phyloP scores from a whole-genome alignment of 2,888 invertebrate species.

The Andricus quercusramuli region DNA sequence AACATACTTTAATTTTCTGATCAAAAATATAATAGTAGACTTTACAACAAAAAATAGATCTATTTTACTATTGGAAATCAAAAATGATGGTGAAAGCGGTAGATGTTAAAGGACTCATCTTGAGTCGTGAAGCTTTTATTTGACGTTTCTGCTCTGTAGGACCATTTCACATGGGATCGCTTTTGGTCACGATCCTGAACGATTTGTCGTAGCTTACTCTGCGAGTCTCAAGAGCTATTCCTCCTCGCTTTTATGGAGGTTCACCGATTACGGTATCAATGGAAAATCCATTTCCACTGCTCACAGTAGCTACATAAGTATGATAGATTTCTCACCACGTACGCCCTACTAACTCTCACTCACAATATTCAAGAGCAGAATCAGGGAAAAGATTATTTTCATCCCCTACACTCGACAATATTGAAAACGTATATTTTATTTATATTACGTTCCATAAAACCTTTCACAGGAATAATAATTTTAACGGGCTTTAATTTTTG shows the following conservation, averaged over 20 bases:
- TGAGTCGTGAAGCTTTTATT: background rate
- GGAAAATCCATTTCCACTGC: slow-evolving; percentile 30
- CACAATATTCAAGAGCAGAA: slow-evolving; percentile 7
- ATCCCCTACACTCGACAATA: background rate
- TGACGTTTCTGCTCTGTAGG: slow-evolving; percentile 2
- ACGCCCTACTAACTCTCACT: background rate
- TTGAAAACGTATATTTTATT: background rate
- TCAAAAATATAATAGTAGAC: too few species aligned
- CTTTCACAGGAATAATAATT: too few species aligned
- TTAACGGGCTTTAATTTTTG: too few species aligned
- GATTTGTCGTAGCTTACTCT: slow-evolving; percentile 49
- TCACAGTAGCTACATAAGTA: slow-evolving; percentile 32
- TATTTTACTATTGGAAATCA: too few species aligned
- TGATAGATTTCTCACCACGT: slow-evolving; percentile 21
- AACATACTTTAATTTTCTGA: too few species aligned
- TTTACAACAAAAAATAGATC: too few species aligned
- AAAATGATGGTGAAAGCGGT: too few species aligned
- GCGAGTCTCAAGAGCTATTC: slow-evolving; percentile 44
- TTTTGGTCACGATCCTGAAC: slow-evolving; percentile 44
- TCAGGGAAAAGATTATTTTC: background rate
- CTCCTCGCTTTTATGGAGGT: slow-evolving; percentile 35
- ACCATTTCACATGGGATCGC: slow-evolving; percentile 31
- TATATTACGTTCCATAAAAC: background rate
- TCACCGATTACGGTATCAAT: slow-evolving; percentile 35
- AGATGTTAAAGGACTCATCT: too few species aligned